A percentile compares a stretch with the other conserved stretches of the same genome.
phyloP scores from a whole-genome alignment of 2,888 invertebrate genomes.

The Lycia hirtaria region DNA sequence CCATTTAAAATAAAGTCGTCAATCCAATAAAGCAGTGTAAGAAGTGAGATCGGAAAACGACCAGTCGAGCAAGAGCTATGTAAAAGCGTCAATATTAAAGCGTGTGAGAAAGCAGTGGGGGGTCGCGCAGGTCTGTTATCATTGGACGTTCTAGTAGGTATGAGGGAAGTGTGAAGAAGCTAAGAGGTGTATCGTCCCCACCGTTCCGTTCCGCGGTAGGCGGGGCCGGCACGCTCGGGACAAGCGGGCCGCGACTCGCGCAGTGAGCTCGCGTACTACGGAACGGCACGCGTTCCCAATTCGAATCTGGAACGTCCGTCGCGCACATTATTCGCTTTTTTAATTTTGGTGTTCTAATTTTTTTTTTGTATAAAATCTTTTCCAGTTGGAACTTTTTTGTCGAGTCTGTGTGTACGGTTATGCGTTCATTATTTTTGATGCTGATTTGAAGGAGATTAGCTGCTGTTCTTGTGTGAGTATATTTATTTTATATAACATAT shows the following conservation, averaged over 20 bases:
- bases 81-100: slow-evolving; percentile 30
- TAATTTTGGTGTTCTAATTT: slow-evolving; percentile 47
- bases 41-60: slow-evolving; percentile 48
- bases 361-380: slow-evolving; percentile 17
- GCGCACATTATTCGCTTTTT: slow-evolving; percentile 43
- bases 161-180: slow-evolving; percentile 80
- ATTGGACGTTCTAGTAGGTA: slow-evolving; percentile 76
- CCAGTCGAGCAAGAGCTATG: slow-evolving; percentile 56
- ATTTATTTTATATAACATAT: slow-evolving; percentile 2
- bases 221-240: slow-evolving; percentile 69
- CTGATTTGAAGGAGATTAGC: slow-evolving; percentile 18
- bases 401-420: slow-evolving; percentile 20
- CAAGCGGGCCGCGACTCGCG: slow-evolving; percentile 72
- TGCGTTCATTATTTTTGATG: slow-evolving; percentile 20
- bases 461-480: slow-evolving; percentile 31
- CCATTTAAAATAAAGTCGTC: slow-evolving; percentile 36
- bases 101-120: slow-evolving; percentile 38
- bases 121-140: slow-evolving; percentile 55
- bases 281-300: slow-evolving; percentile 61
- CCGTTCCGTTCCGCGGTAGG: slow-evolving; percentile 72
- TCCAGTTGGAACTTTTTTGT: slow-evolving; percentile 22
- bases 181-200: slow-evolving; percentile 79
- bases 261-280: slow-evolving; percentile 72
- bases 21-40: slow-evolving; percentile 44
- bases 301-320: slow-evolving; percentile 52